phyloP scores from a whole-genome alignment of 2,888 invertebrate genomes.

The Rhorus exstirpatorius region DNA sequence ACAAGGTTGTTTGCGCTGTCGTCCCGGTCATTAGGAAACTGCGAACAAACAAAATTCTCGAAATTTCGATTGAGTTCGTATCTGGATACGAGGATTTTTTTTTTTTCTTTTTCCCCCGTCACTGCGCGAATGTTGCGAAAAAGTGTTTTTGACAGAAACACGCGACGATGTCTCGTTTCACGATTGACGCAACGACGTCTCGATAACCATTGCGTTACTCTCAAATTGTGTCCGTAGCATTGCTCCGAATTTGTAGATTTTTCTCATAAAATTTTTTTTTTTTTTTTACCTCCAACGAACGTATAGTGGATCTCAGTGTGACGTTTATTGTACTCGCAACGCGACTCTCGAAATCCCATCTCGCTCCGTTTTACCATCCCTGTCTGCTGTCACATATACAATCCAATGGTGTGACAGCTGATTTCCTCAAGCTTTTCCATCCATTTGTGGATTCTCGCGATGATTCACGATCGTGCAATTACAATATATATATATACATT shows the following conservation, averaged over 20 bases:
- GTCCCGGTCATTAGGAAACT: conserved; percentile 56
- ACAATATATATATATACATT: background rate
- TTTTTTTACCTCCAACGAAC: conserved; percentile 1
- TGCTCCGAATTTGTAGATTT: conserved; percentile 4
- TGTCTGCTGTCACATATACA: conserved; percentile 11
- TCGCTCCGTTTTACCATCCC: background rate
- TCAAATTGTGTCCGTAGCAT: conserved; percentile 18
- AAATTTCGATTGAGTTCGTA: conserved; percentile 34
- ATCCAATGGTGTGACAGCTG: conserved; percentile 14
- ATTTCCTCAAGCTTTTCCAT: background rate
- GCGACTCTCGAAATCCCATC: background rate
- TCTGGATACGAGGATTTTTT: background rate
- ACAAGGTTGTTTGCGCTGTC: conserved; percentile 81
- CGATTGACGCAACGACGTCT: conserved; percentile 60
- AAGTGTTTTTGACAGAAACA: conserved; percentile 58
- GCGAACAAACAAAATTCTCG: conserved; percentile 45
- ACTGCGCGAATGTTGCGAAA: background rate
- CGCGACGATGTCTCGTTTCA: conserved; percentile 38
- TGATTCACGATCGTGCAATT: background rate
- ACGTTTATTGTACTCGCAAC: background rate
- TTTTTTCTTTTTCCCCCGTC: conserved; percentile 9
- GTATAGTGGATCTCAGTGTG: no score
- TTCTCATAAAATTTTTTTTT: background rate
- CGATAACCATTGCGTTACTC: conserved; percentile 62
- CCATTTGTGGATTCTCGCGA: conserved; percentile 31